Percentiles rank a stretch among this genome's conserved stretches.
Evolutionary conservation across 2,888 invertebrate species (phyloP).

Genomic region (Octodonta nipae): DNA sequence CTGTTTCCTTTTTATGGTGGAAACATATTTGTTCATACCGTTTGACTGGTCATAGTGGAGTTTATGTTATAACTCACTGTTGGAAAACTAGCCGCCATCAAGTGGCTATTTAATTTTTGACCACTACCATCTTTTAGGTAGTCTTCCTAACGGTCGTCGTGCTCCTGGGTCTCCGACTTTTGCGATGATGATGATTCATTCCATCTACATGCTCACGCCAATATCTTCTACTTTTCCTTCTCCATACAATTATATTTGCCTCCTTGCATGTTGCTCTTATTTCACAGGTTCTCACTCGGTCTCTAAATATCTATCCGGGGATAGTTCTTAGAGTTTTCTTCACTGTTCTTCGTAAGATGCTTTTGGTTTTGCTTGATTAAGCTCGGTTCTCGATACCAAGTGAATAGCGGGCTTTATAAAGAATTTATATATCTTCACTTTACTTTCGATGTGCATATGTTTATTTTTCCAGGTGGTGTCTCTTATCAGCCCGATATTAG

Average conservation of each 20-base stretch:
- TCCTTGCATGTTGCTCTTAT: background rate
- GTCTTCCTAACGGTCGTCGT: constrained; percentile 1
- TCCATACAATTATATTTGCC: too few species aligned
- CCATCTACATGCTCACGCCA: background rate
- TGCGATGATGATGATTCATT: background rate
- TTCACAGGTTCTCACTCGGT: background rate
- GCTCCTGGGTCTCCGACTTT: background rate
- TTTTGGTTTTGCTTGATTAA: background rate
- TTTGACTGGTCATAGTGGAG: too few species aligned
- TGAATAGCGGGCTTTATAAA: too few species aligned
- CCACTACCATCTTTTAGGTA: constrained; percentile 1
- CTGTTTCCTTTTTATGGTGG: too few species aligned
- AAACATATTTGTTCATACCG: too few species aligned
- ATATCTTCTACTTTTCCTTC: background rate
- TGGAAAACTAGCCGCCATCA: too few species aligned
- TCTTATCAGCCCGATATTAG: background rate
- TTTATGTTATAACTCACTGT: too few species aligned
- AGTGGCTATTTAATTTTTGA: too few species aligned
- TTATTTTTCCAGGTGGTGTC: constrained; percentile 1
- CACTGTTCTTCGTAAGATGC: background rate
- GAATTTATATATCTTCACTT: background rate
- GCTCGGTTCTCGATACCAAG: too few species aligned
- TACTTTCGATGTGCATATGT: constrained; percentile 1
- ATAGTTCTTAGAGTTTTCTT: background rate
- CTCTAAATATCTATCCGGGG: background rate